phyloP scores from a whole-genome alignment of 2,797 vertebrate species.

The Dromococcyx pavoninus region DNA sequence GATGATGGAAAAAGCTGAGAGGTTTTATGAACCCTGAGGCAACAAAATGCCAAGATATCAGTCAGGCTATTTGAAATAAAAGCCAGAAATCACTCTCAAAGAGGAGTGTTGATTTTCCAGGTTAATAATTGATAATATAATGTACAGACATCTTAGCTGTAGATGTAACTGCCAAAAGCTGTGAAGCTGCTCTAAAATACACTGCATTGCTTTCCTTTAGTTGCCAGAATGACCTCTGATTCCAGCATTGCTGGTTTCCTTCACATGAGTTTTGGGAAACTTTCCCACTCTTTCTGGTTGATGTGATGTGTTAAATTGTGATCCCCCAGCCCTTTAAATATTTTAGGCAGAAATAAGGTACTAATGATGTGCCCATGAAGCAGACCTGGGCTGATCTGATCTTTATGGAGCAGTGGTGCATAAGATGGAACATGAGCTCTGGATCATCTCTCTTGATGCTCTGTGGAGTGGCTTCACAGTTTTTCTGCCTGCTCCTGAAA shows the following conservation, averaged over 20 bases:
- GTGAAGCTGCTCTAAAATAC: neutral
- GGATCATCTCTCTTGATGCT: neutral
- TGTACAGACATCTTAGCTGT: neutral
- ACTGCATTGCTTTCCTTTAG: neutral
- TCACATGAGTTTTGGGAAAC: neutral
- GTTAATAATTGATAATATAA: constrained; percentile 67
- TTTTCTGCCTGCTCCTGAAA: neutral
- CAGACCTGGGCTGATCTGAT: neutral
- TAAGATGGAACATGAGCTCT: neutral
- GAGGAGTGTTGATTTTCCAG: constrained; percentile 14
- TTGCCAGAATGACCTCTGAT: neutral
- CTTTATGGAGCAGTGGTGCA: neutral
- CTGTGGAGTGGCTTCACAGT: neutral
- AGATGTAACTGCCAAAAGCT: constrained; percentile 23
- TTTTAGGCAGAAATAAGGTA: neutral
- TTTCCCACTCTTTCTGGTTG: neutral
- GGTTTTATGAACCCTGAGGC: constrained; percentile 32
- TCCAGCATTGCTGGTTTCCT: neutral
- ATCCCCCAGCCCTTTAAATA: neutral
- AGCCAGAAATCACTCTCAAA: constrained; percentile 34
- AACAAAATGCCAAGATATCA: constrained; percentile 9
- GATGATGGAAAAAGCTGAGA: neutral
- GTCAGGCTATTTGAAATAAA: constrained; percentile 34
- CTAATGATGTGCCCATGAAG: neutral
- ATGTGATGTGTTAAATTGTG: neutral